A percentile compares a stretch with the other conserved stretches of the same genome.
Evolutionary conservation across 1,140 invertebrate genomes (phyloP).

Genomic region (Myzus persicae): DNA sequence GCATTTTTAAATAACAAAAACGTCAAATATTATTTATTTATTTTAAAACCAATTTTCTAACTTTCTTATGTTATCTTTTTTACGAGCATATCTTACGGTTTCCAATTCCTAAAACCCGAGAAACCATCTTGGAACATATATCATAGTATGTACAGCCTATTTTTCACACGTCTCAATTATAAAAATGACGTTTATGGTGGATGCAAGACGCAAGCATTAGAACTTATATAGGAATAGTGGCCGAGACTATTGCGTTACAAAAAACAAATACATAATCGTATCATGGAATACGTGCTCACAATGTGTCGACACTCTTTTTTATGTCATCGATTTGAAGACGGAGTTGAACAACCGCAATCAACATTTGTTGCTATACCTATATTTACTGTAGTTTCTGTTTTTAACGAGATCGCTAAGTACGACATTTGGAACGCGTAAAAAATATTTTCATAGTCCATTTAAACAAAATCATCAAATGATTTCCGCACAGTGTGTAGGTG

Average conservation of each 20-base stretch:
- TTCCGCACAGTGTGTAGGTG: not conserved
- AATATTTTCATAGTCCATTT: not conserved
- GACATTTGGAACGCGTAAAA: not conserved
- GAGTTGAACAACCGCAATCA: not conserved
- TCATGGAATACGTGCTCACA: not conserved
- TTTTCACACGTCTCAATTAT: not conserved
- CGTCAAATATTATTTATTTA: constrained; percentile 11
- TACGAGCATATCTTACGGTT: not conserved
- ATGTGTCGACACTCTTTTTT: not conserved
- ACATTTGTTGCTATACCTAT: not conserved
- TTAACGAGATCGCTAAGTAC: not conserved
- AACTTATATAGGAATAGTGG: not conserved
- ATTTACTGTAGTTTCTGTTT: not conserved
- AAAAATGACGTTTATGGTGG: not conserved
- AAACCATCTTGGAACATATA: not conserved
- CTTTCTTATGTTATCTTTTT: not conserved
- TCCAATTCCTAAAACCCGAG: not conserved
- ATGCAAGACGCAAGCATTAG: not conserved
- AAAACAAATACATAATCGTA: not conserved
- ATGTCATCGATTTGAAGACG: not conserved
- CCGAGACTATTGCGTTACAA: not conserved
- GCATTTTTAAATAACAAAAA: constrained; percentile 11
- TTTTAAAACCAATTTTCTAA: not conserved
- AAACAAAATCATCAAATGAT: not conserved
- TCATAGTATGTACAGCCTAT: not conserved